Percentiles rank a stretch among this genome's conserved stretches.
Conservation (phyloP, 2,797 vertebrate species). For the Synanceia verrucosa region DNA sequence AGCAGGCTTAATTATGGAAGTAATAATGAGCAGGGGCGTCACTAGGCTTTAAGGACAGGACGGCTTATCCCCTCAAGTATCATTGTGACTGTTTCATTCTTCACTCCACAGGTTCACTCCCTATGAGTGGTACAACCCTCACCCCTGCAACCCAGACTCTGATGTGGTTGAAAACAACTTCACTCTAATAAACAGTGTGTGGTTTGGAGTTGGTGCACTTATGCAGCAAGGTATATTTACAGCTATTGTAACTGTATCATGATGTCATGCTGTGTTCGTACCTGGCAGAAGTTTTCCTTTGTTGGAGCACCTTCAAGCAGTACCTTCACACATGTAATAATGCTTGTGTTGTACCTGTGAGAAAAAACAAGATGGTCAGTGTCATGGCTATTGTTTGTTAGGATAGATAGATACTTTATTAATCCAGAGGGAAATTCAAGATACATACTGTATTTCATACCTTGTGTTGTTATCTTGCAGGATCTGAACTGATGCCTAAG, state of each 20-base stretch:
- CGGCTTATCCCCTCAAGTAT: too few species aligned
- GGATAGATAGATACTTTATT: too few species aligned
- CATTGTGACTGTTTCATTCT: background rate
- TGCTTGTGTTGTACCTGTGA: background rate
- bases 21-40: too few species aligned
- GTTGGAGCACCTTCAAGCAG: background rate
- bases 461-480: constrained; percentile 71
- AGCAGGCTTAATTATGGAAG: background rate
- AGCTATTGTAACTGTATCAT: background rate
- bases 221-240: constrained; percentile 95
- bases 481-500: constrained; percentile 98
- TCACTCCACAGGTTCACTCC: constrained; percentile 91
- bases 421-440: too few species aligned
- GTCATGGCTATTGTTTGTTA: background rate
- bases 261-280: constrained; percentile 1
- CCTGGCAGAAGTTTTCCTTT: background rate
- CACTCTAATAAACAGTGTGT: constrained; percentile 97
- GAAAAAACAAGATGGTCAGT: background rate
- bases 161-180: constrained; percentile 99
- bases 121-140: constrained; percentile 99
- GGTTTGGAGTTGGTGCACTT: constrained; percentile 98
- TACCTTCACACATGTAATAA: background rate
- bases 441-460: background rate
- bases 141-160: constrained; percentile 97
- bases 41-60: too few species aligned